Conservation (phyloP, 35 echinoderm and acorn worm species). For the Acanthaster planci region DNA sequence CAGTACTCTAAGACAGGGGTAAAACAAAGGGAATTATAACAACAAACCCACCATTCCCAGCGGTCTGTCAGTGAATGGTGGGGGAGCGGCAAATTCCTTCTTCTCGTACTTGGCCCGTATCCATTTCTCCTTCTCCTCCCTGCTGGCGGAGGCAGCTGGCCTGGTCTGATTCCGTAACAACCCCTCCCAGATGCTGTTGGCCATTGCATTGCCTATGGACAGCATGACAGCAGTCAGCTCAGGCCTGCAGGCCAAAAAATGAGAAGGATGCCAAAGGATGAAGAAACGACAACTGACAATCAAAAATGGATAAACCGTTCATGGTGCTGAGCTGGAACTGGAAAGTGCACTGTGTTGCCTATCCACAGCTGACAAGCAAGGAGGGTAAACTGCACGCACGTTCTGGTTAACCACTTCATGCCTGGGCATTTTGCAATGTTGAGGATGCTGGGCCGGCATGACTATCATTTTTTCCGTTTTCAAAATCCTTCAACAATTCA, state of each 20-base stretch:
- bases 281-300: background rate
- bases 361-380: no score
- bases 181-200: conserved; percentile 91
- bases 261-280: background rate
- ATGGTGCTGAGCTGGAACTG: background rate
- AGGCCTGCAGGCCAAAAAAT: conserved; percentile 48
- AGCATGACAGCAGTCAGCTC: conserved; percentile 85
- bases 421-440: no score
- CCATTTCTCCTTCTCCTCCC: conserved; percentile 97
- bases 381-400: no score
- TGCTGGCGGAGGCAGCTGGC: conserved; percentile 56
- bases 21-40: no score
- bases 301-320: background rate
- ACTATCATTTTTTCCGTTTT: no score
- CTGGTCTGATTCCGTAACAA: conserved; percentile 64
- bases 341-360: no score
- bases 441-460: no score
- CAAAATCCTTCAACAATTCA: no score
- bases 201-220: conserved; percentile 74
- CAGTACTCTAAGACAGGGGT: no score
- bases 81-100: conserved; percentile 83
- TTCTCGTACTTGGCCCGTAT: conserved; percentile 92
- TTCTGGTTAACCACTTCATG: no score
- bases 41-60: conserved; percentile 72
- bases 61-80: conserved; percentile 77